Evolutionary conservation across 2,888 invertebrate species (phyloP).

Genomic region (Lamproptera curius): DNA sequence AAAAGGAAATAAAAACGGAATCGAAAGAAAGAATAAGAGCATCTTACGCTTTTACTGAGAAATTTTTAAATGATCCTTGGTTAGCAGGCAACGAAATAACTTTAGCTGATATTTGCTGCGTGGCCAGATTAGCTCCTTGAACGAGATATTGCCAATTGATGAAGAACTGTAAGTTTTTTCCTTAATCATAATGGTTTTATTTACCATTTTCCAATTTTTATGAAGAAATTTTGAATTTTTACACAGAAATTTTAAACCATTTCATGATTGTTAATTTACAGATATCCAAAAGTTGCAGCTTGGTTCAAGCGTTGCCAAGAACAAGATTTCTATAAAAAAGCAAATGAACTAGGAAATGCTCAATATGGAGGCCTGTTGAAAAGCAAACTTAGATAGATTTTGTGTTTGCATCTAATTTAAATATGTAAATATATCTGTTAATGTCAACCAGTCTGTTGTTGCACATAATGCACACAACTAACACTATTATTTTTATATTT

Average conservation of each 20-base stretch:
- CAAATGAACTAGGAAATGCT: constrained; percentile 32
- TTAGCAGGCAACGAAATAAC: constrained; percentile 78
- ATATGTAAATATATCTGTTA: too few relatives aligned
- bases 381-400: constrained; percentile 25
- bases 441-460: too few relatives aligned
- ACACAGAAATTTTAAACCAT: too few relatives aligned
- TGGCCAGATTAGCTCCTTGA: constrained; percentile 67
- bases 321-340: constrained; percentile 37
- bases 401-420: not conserved
- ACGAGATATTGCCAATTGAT: constrained; percentile 46
- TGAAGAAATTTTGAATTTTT: too few relatives aligned
- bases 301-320: constrained; percentile 37
- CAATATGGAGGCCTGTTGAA: constrained; percentile 30
- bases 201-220: too few relatives aligned
- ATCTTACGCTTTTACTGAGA: constrained; percentile 2
- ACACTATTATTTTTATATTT: too few relatives aligned
- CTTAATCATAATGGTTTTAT: too few relatives aligned
- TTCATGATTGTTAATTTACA: too few relatives aligned
- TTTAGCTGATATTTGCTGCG: constrained; percentile 79
- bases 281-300: too few relatives aligned
- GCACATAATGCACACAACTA: too few relatives aligned
- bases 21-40: constrained; percentile 1
- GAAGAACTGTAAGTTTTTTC: constrained; percentile 39
- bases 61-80: constrained; percentile 64
- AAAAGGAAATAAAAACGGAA: constrained; percentile 5